Conservation (phyloP, 2,113 vertebrate genomes). For the Macquaria australasica region DNA sequence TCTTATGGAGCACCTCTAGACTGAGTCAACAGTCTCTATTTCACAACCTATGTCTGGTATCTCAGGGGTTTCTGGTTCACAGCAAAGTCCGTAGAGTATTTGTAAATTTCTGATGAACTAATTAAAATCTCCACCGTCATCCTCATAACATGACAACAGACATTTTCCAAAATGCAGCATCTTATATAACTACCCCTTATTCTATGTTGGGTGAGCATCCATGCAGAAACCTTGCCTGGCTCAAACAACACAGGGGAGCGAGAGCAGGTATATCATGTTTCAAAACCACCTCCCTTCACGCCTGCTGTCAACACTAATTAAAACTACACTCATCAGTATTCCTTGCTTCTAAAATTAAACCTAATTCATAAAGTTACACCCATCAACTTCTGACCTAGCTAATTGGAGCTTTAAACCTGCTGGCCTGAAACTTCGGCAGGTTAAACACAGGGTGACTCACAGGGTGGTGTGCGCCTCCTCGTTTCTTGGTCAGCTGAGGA, state of each 20-base stretch:
- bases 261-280: conserved; percentile 30
- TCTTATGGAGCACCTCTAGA: not conserved
- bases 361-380: conserved; percentile 26
- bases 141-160: not conserved
- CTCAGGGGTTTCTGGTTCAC: not conserved
- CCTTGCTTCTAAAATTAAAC: not conserved
- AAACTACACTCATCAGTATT: conserved; percentile 1
- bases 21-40: conserved; percentile 1
- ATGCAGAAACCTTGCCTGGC: conserved; percentile 4
- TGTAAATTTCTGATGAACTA: not conserved
- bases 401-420: conserved; percentile 32
- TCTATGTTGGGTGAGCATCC: conserved; percentile 2
- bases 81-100: not conserved
- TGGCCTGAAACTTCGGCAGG: not conserved
- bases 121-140: not conserved
- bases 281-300: not conserved
- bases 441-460: conserved; percentile 83
- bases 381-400: not conserved
- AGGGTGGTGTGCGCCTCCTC: conserved; percentile 83
- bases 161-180: not conserved
- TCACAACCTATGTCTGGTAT: not conserved
- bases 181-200: not conserved
- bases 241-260: conserved; percentile 8
- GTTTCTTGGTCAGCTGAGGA: conserved; percentile 90
- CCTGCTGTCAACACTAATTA: not conserved